A percentile compares a stretch with the other conserved stretches of the same genome.
phyloP scores from a whole-genome alignment of 2,888 invertebrate species.

The Rhagium mordax region DNA sequence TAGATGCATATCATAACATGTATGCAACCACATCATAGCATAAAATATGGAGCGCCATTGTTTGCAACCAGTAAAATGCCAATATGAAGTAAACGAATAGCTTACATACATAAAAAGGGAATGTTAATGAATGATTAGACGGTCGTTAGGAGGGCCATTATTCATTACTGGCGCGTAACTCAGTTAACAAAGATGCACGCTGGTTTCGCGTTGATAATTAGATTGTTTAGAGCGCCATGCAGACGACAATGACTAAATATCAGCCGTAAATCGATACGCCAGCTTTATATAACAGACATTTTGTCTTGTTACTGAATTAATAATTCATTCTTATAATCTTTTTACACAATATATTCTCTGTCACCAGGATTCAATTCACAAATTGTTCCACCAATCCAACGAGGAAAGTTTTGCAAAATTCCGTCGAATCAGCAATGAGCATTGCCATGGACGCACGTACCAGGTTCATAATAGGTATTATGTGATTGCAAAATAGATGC shows the following conservation, averaged over 20 bases:
- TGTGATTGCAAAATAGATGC: no score
- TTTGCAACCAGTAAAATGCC: background rate
- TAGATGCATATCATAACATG: background rate
- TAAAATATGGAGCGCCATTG: background rate
- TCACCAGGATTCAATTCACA: background rate
- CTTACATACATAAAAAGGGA: slow-evolving; percentile 45
- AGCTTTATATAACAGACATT: slow-evolving; percentile 29
- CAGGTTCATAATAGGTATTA: no score
- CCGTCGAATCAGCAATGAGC: no score
- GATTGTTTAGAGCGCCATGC: slow-evolving; percentile 55
- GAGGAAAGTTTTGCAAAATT: no score
- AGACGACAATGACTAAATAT: slow-evolving; percentile 54
- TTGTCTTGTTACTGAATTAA: background rate
- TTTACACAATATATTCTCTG: background rate
- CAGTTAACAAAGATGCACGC: slow-evolving; percentile 53
- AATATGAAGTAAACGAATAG: slow-evolving; percentile 24
- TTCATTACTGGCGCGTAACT: slow-evolving; percentile 53
- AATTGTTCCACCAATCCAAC: no score
- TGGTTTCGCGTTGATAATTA: slow-evolving; percentile 57
- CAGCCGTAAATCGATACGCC: slow-evolving; percentile 45
- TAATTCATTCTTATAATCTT: background rate
- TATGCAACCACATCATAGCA: background rate
- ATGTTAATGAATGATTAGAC: slow-evolving; percentile 56
- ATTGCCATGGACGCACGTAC: no score
- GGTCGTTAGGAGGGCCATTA: slow-evolving; percentile 54